Base-by-base conservation (phyloP, 2,113 vertebrate species). In the Toxostoma redivivum region DNA sequence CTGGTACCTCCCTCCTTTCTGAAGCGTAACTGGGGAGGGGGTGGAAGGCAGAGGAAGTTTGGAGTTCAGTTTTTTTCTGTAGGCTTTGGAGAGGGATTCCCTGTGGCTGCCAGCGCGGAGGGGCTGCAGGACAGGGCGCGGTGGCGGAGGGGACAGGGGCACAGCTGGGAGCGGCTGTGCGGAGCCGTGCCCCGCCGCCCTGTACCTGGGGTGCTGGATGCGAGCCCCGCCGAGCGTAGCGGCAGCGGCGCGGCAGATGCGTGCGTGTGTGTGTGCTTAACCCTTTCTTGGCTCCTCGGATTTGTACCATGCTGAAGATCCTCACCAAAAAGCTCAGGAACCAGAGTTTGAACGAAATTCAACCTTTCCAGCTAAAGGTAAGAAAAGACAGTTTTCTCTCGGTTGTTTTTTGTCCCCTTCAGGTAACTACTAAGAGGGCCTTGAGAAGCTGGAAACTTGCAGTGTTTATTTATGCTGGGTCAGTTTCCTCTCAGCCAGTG, bases 301-400 rank as follows among this genome's bases (percentile, higher is more conserved):
- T 78, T 88, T 96, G 83, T 97, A 97, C 97, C 96, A 97, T 99
- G 99, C 97, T 99, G 94, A 99, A 99, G 98, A 98, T 98, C 90
- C 95, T 99, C 93, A 99, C 99, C 66, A 99, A 99, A 98, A 99
- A 99, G 97, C 98, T 99, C 57, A 98, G 98, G 96, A 98, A 98
- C 97, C 99, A 99, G 83, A 99, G 98, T 66, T 97, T 99, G 85
- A 99, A 98, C 94, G 99, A 99, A 95, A 98, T 99, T 18, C 99
- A 99, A 8, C 98, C 99, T 73, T 99, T 99, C 94, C 98, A 99
- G 70, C 95, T 99, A 10, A 99, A 99, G 99, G 99, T 99, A 97
- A 98, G 98, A 15, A 12, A 12, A 28, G 20, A 10, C 4, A 2
- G 1, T 23, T 85, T 60, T 35, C 31, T 35, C 18, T 61, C 4